phyloP scores from a whole-genome alignment of 1,140 invertebrate species.

The Eurytemora carolleeae region DNA sequence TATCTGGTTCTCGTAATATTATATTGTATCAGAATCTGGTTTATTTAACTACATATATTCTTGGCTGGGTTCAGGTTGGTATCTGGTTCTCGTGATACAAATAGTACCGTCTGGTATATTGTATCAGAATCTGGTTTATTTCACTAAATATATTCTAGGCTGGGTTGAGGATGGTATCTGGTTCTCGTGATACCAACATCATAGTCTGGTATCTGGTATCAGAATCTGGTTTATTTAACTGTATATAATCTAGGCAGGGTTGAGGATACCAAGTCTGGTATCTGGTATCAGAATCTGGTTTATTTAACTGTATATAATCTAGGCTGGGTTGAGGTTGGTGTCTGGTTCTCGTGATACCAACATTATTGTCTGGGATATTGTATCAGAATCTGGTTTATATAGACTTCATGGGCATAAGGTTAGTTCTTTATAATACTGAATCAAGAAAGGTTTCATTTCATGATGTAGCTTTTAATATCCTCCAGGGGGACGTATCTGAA shows the following conservation, averaged over 20 bases:
- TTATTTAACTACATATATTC: conserved; percentile 27
- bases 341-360: conserved; percentile 51
- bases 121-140: conserved; percentile 16
- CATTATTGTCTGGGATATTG: conserved; percentile 83
- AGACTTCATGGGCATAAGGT: conserved; percentile 82
- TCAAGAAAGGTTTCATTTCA: too few relatives aligned
- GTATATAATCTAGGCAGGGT: conserved; percentile 18
- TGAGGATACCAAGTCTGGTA: not conserved
- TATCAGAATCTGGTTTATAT: conserved; percentile 68
- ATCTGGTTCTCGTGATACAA: too few relatives aligned
- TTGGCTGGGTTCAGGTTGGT: not conserved
- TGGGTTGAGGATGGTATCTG: too few relatives aligned
- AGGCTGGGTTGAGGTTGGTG: conserved; percentile 18
- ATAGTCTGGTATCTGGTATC: conserved; percentile 74
- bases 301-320: conserved; percentile 18
- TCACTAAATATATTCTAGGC: too few relatives aligned
- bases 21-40: conserved; percentile 67
- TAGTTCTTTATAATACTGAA: too few relatives aligned
- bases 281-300: conserved; percentile 16
- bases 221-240: conserved; percentile 49
- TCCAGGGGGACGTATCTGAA: too few relatives aligned
- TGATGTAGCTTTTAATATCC: too few relatives aligned
- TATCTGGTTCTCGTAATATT: too few relatives aligned
- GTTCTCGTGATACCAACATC: conserved; percentile 65
- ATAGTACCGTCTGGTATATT: conserved; percentile 10